Base-by-base conservation (phyloP, 2,888 invertebrate genomes). In the Nudaria mundana region DNA sequence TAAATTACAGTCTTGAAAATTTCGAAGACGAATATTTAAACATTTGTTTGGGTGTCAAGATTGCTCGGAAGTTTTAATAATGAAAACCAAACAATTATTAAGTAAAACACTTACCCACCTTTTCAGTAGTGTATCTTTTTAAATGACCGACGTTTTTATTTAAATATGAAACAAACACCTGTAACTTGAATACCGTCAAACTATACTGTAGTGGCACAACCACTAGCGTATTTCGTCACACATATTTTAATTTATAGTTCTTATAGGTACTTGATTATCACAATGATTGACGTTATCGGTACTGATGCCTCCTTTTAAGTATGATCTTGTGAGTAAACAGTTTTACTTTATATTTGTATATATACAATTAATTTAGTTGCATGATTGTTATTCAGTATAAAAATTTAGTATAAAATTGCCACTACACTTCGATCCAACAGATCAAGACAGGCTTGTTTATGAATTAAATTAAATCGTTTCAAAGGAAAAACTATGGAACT, bases 251-350 rank as follows among this genome's bases (percentile, higher is more conserved):
- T 30, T 25, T 25, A 30, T 24, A 39, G n/a, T 18, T 30, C 30
- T 16, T 31, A 11, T 11, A 31, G 22, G 1, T 24, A 36, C 35
- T 18, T 24, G 30, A 20, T 31, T 58, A 58, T 56, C 59, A 34
- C 30, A 33, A 10, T 44, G 56, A 56, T 54, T 54, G 59, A 56
- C 59, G 51, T 51, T 56, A 56, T 56, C 56, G 25, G n/a, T 30
- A 29, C 24, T 50, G 31, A 36, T 14, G 34, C 31, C 23, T 30
- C 29, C 31, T 45, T 36, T 14, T 36, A 24, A 37, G 28, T 34
- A 39, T 16, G 30, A 44, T 45, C 32, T 40, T 36, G 23, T 14
- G 7, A 7, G 22, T 16, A 14, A 13, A 26, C 12, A 2, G 5
- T 10, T 33, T 29, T 13, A 33, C 23, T 29, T 0, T 20, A 26